Conservation (phyloP, 2,113 vertebrate genomes). For the Etheostoma cragini region DNA sequence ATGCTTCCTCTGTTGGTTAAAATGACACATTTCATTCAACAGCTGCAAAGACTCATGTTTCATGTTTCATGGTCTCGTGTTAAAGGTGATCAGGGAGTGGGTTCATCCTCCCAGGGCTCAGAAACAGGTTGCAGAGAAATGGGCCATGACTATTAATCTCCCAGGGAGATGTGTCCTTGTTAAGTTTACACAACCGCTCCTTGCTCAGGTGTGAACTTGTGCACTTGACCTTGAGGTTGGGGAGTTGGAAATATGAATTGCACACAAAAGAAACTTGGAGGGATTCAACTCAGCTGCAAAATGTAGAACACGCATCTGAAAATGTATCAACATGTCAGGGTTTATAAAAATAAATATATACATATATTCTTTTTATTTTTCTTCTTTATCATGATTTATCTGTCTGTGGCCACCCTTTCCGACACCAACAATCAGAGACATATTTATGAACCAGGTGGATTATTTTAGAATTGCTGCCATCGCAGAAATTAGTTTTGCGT, state of each 20-base stretch:
- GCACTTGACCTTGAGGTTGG: constrained; percentile 53
- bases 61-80: constrained; percentile 24
- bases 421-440: background rate
- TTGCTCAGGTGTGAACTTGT: constrained; percentile 70
- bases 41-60: constrained; percentile 52
- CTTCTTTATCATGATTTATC: background rate
- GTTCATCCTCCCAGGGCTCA: constrained; percentile 47
- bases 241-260: constrained; percentile 51
- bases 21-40: constrained; percentile 31
- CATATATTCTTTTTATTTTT: background rate
- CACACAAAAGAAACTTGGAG: constrained; percentile 16
- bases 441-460: background rate
- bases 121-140: constrained; percentile 73
- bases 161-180: constrained; percentile 62
- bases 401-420: background rate
- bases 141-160: constrained; percentile 73
- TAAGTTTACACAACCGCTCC: constrained; percentile 48
- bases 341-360: background rate
- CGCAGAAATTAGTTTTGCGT: background rate
- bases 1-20: constrained; percentile 19
- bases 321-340: background rate
- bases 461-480: background rate
- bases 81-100: constrained; percentile 58
- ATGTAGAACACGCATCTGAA: background rate
- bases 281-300: constrained; percentile 18